Base-by-base conservation (phyloP, 2,888 invertebrate genomes). In the Lasiommata megera region DNA sequence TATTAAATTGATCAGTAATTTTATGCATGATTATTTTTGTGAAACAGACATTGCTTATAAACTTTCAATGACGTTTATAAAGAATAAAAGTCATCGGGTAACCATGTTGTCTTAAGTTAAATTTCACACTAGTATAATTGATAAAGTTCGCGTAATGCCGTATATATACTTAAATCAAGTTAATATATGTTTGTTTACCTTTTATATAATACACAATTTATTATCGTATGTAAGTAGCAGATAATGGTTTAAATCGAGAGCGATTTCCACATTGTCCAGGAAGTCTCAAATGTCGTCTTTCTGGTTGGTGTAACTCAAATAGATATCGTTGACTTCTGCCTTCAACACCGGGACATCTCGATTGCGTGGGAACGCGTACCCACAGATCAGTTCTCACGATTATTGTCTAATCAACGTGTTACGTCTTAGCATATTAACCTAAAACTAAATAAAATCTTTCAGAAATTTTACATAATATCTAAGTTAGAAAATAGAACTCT, bases 321-420 rank as follows among this genome's bases (percentile, higher is more conserved):
- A 56, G 60, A 59, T 58, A 55, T 60, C 53, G 50, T 50, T 47
- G 56, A 60, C 55, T 56, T 55, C 51, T 62, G 59, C 48, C 61
- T 51, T 38, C 46, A 54, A 54, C 40, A 17, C 52, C 47, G 61
- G 53, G 55, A 58, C 61, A 56, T 53, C 62, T 56, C 64, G 56
- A 31, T 51, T 50, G 69, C 77, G 77, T 79, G 76, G 77, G 78
- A 78, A 79, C 69, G 64, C 59, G 69, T 64, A 62, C 66, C 64
- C 71, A 64, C 64, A 69, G 63, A 64, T 63, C 61, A 65, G 69
- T 77, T 79, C 79, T 79, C 79, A 80, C 79, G 77, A 72, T 70
- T 67, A 75, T 79, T 80, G 79, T 80, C 67, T 68, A 65, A 65
- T 56, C 68, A 58, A 64, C 66, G 61, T 62, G 66, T 66, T 62